Evolutionary conservation across 1,140 invertebrate species (phyloP).

Genomic region (Penaeus japonicus): DNA sequence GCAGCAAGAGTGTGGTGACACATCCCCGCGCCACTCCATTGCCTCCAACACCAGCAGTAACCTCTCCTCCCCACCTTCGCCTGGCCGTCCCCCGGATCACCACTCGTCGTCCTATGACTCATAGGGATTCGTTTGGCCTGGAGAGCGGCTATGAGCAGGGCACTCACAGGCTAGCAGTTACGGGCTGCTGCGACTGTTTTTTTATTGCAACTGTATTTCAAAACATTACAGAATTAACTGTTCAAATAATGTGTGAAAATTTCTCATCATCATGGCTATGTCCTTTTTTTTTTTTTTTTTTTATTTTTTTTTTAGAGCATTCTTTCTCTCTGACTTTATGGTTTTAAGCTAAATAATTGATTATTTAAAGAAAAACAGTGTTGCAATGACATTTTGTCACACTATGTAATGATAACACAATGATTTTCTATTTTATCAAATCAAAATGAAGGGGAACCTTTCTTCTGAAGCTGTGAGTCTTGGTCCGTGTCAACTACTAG

Average conservation of each 20-base stretch:
- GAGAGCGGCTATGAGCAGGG: constrained; percentile 49
- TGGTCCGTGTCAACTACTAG: not conserved
- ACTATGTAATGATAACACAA: too few species aligned
- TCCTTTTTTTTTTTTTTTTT: constrained; percentile 9
- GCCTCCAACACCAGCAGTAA: constrained; percentile 84
- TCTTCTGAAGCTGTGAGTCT: not conserved
- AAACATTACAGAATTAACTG: constrained; percentile 2
- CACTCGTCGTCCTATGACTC: constrained; percentile 70
- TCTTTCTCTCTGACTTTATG: constrained; percentile 6
- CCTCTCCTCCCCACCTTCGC: constrained; percentile 78
- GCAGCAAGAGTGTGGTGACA: constrained; percentile 67
- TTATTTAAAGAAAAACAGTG: not conserved
- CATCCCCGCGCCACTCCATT: constrained; percentile 75
- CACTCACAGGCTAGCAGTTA: constrained; percentile 41
- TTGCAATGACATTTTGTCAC: too few species aligned
- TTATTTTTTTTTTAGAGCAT: constrained; percentile 9
- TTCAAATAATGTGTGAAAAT: constrained; percentile 26
- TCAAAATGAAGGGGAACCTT: constrained; percentile 40
- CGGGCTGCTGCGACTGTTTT: constrained; percentile 15
- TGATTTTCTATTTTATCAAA: constrained; percentile 27
- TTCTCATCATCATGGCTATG: not conserved
- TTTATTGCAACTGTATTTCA: not conserved
- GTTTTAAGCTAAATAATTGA: not conserved
- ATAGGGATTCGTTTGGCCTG: constrained; percentile 55
- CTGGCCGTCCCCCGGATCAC: constrained; percentile 69